phyloP scores from a whole-genome alignment of 2,113 vertebrate genomes.

The Bubo bubo region DNA sequence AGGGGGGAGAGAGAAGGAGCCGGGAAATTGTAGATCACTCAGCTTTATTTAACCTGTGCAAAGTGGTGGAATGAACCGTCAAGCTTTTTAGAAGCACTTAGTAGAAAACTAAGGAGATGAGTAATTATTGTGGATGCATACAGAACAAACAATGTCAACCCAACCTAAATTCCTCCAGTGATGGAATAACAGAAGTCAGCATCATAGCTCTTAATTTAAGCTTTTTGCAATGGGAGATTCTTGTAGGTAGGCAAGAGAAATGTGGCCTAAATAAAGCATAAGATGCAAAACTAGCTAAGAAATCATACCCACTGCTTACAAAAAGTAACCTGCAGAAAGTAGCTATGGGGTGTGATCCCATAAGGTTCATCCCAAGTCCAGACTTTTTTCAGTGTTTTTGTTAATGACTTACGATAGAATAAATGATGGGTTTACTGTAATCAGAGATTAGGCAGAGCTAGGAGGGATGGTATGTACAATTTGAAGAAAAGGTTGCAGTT shows the following conservation, averaged over 20 bases:
- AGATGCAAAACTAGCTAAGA: background rate
- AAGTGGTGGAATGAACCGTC: background rate
- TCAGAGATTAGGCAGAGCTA: background rate
- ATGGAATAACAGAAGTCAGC: background rate
- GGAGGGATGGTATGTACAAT: background rate
- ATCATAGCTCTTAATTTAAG: background rate
- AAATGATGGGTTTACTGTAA: background rate
- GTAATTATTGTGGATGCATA: background rate
- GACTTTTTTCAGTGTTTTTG: background rate
- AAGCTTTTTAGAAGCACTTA: background rate
- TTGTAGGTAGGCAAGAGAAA: background rate
- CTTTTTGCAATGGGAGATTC: background rate
- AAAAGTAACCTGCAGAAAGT: background rate
- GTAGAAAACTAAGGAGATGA: background rate
- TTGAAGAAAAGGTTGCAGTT: background rate
- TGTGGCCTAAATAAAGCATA: background rate
- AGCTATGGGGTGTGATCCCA: background rate
- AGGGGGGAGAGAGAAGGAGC: background rate
- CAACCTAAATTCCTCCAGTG: background rate
- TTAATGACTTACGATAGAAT: background rate
- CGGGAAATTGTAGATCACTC: background rate
- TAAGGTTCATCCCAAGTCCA: background rate
- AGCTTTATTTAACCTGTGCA: background rate
- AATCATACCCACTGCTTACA: background rate
- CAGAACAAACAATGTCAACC: background rate